These are phyloP conservation scores for Stigmatopora nigra DNA, from an alignment of 2,113 vertebrate genomes.

Conservation along the genomic window DNA sequence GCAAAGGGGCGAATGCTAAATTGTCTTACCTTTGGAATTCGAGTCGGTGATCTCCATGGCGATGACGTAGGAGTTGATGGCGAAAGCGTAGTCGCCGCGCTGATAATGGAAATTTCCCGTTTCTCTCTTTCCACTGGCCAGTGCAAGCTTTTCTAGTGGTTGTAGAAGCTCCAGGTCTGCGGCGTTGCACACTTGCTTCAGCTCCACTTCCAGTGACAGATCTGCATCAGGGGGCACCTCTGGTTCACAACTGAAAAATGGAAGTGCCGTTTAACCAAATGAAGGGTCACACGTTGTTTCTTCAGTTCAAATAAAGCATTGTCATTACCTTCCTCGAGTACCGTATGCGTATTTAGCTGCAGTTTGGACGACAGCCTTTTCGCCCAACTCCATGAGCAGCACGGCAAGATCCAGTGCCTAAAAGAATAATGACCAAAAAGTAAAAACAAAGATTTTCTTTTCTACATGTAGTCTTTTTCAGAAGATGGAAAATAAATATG, in stretches of 20 bases:
- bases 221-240: slow-evolving; percentile 70
- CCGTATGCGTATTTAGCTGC: slow-evolving; percentile 89
- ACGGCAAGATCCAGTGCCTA: slow-evolving; percentile 88
- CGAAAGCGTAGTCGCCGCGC: slow-evolving; percentile 82
- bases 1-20: no score
- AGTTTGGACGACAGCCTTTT: slow-evolving; percentile 77
- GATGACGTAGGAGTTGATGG: slow-evolving; percentile 88
- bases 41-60: slow-evolving; percentile 83
- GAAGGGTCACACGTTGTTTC: background rate
- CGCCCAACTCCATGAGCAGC: slow-evolving; percentile 83
- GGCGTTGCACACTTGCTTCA: slow-evolving; percentile 71
- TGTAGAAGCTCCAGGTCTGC: slow-evolving; percentile 81
- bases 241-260: slow-evolving; percentile 63
- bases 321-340: slow-evolving; percentile 77
- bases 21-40: slow-evolving; percentile 81
- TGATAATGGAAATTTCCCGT: slow-evolving; percentile 87
- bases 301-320: background rate
- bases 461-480: no score
- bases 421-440: background rate
- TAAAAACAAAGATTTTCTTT: background rate
- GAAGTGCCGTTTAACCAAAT: background rate
- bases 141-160: slow-evolving; percentile 71
- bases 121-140: slow-evolving; percentile 84
- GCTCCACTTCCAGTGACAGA: slow-evolving; percentile 79
- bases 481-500: no score